Percentiles rank a stretch among this genome's conserved stretches.
phyloP scores from a whole-genome alignment of 2,113 vertebrate species.

The Sylvilagus bachmani region DNA sequence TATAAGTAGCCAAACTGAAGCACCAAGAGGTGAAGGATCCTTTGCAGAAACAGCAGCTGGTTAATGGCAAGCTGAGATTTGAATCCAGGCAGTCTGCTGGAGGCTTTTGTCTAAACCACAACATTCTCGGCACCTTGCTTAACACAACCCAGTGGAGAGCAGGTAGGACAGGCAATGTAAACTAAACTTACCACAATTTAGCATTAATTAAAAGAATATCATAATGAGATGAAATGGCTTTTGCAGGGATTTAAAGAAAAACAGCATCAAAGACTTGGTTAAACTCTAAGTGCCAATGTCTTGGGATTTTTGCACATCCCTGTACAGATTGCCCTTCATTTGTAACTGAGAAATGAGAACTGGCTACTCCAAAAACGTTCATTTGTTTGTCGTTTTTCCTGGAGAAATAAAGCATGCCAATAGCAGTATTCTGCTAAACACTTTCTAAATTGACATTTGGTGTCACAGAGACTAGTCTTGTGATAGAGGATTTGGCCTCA shows the following conservation, averaged over 20 bases:
- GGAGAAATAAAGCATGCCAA: background rate
- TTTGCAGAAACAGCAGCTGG: background rate
- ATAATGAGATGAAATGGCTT: slow-evolving; percentile 53
- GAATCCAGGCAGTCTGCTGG: background rate
- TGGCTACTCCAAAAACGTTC: background rate
- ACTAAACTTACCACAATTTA: slow-evolving; percentile 25
- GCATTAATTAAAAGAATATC: slow-evolving; percentile 9
- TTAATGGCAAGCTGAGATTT: background rate
- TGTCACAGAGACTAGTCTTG: background rate
- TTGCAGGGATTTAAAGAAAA: slow-evolving; percentile 39
- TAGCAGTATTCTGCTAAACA: background rate
- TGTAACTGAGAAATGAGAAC: slow-evolving; percentile 42
- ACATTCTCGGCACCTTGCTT: background rate
- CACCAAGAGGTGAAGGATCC: background rate
- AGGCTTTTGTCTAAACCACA: background rate
- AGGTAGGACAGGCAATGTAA: background rate
- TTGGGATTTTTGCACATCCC: background rate
- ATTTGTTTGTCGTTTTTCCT: background rate
- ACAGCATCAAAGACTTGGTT: background rate
- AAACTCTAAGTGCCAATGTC: background rate
- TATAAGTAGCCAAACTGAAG: background rate
- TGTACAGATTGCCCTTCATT: background rate
- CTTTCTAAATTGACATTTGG: background rate
- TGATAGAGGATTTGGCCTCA: background rate
- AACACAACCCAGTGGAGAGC: background rate